phyloP scores from a whole-genome alignment of 1,140 invertebrate species.

The Aphelenchoides avenae region DNA sequence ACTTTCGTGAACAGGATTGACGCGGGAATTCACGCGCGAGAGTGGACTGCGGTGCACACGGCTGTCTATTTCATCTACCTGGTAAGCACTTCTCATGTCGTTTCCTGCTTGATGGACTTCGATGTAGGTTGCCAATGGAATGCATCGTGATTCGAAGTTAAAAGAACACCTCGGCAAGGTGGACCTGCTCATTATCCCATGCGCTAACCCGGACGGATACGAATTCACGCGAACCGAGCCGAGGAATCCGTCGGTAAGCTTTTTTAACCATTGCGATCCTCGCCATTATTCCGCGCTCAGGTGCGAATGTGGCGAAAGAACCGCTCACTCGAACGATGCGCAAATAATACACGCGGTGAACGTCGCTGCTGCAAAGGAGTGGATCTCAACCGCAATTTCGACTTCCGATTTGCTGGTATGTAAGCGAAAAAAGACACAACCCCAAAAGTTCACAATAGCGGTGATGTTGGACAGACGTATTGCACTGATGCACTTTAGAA shows the following conservation, averaged over 20 bases:
- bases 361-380: slow-evolving; percentile 46
- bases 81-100: slow-evolving; percentile 15
- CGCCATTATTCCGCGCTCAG: slow-evolving; percentile 9
- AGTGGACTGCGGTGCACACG: slow-evolving; percentile 50
- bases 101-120: slow-evolving; percentile 2
- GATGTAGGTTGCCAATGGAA: slow-evolving; percentile 40
- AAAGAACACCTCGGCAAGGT: slow-evolving; percentile 54
- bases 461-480: slow-evolving; percentile 20
- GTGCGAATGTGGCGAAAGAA: slow-evolving; percentile 54
- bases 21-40: slow-evolving; percentile 41
- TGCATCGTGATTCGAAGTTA: slow-evolving; percentile 44
- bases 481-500: slow-evolving; percentile 21
- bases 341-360: slow-evolving; percentile 32
- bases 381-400: slow-evolving; percentile 55
- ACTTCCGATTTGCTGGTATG: slow-evolving; percentile 36
- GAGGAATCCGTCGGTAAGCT: slow-evolving; percentile 42
- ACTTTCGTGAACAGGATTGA: slow-evolving; percentile 56
- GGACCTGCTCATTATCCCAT: slow-evolving; percentile 67
- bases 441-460: slow-evolving; percentile 31
- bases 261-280: not conserved
- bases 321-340: slow-evolving; percentile 42
- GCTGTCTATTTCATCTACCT: slow-evolving; percentile 58
- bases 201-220: slow-evolving; percentile 68
- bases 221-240: slow-evolving; percentile 55
- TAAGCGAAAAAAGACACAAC: slow-evolving; percentile 7